A percentile compares a stretch with the other conserved stretches of the same genome.
Conservation (phyloP, 2,888 invertebrate genomes). For the Microctonus brassicae region DNA sequence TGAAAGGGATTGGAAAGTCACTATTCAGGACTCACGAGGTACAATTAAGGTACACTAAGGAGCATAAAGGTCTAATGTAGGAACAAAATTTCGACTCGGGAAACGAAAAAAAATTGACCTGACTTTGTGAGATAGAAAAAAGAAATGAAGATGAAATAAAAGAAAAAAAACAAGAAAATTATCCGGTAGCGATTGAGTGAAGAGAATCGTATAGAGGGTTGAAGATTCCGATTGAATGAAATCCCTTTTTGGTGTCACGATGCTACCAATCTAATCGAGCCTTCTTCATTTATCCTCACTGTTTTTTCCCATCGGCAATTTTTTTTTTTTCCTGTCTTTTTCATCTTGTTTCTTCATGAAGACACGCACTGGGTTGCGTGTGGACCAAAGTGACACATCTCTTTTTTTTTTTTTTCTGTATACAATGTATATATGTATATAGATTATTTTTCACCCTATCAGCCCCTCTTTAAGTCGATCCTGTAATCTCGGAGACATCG, state of each 20-base stretch:
- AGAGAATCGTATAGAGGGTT: conserved; percentile 1
- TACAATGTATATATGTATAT: neutral
- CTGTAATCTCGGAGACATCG: conserved; percentile 19
- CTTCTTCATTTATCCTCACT: conserved; percentile 18
- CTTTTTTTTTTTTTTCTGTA: neutral
- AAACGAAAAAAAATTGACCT: neutral
- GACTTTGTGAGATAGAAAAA: neutral
- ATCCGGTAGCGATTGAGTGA: neutral
- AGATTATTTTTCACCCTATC: conserved; percentile 10
- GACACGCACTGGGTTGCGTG: conserved; percentile 14
- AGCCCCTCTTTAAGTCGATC: neutral
- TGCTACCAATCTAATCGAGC: conserved; percentile 30
- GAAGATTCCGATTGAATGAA: conserved; percentile 14
- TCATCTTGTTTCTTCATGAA: neutral
- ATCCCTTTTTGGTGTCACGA: conserved; percentile 35
- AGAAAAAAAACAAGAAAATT: neutral
- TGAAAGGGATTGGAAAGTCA: no score
- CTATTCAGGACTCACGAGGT: no score
- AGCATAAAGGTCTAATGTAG: no score
- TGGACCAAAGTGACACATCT: neutral
- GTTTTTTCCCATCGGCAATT: no score
- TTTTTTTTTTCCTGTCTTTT: neutral
- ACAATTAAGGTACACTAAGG: no score
- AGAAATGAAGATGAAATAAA: neutral
- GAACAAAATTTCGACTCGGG: no score